Evolutionary conservation across 2,797 vertebrate genomes (phyloP).

Genomic region (Macroramphosus scolopax): DNA sequence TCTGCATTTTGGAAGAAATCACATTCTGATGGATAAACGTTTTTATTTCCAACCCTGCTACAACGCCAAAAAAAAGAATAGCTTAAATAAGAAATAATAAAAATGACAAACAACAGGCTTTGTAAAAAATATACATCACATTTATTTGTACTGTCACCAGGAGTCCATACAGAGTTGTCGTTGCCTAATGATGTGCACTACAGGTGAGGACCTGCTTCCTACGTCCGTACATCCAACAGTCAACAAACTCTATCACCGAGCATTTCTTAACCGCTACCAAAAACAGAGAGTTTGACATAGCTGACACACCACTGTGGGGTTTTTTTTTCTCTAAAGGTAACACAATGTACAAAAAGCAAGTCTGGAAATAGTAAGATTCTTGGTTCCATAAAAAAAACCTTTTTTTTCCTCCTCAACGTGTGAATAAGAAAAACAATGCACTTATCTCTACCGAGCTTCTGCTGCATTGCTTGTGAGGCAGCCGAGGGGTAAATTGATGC

Average conservation of each 20-base stretch:
- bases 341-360: slow-evolving; percentile 84
- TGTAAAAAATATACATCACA: slow-evolving; percentile 85
- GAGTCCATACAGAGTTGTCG: slow-evolving; percentile 74
- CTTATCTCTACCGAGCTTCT: slow-evolving; percentile 76
- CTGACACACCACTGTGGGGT: slow-evolving; percentile 73
- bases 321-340: slow-evolving; percentile 80
- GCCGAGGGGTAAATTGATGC: slow-evolving; percentile 73
- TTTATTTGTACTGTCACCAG: slow-evolving; percentile 80
- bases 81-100: too few relatives aligned
- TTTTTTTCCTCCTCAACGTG: slow-evolving; percentile 50
- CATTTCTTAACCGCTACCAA: slow-evolving; percentile 69
- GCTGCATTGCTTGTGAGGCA: slow-evolving; percentile 73
- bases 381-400: slow-evolving; percentile 79
- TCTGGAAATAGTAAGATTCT: slow-evolving; percentile 80
- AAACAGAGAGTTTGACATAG: slow-evolving; percentile 72
- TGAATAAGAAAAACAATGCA: slow-evolving; percentile 82
- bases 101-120: slow-evolving; percentile 53
- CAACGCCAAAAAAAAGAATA: too few relatives aligned
- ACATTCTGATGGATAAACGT: too few relatives aligned
- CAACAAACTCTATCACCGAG: slow-evolving; percentile 64
- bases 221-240: slow-evolving; percentile 68
- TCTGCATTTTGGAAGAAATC: too few relatives aligned
- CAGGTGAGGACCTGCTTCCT: slow-evolving; percentile 58
- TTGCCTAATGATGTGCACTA: too few relatives aligned
- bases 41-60: too few relatives aligned